Percentiles rank a stretch among this genome's conserved stretches.
These are phyloP conservation scores for Lycocorax pyrrhopterus DNA, from an alignment of 2,113 vertebrate genomes.

Conservation along the genomic window DNA sequence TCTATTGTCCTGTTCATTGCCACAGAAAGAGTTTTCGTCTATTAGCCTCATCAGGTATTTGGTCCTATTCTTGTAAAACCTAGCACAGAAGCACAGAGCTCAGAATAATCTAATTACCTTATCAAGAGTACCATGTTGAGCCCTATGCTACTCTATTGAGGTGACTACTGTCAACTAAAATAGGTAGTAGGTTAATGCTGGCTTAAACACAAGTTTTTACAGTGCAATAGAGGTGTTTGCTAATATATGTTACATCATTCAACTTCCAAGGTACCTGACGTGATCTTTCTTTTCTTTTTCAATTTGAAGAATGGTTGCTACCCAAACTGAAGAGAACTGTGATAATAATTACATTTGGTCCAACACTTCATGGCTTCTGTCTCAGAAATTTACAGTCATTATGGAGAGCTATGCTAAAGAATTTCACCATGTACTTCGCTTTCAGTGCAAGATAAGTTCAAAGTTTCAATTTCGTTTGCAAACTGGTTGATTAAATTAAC, in stretches of 20 bases:
- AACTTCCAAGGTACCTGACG: neutral
- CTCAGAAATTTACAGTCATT: neutral
- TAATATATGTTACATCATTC: neutral
- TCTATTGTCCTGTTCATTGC: neutral
- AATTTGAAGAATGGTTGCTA: neutral
- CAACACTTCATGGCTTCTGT: neutral
- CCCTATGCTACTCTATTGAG: neutral
- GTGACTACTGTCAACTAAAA: neutral
- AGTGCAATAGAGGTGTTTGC: neutral
- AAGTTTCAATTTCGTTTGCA: neutral
- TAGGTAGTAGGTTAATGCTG: slow-evolving; percentile 18
- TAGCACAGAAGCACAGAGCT: neutral
- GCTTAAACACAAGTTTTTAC: slow-evolving; percentile 11
- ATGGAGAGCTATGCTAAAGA: neutral
- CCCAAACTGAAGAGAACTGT: neutral
- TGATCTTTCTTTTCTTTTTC: neutral
- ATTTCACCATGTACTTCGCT: neutral
- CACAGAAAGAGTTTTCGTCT: neutral
- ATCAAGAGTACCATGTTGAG: neutral
- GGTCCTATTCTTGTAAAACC: neutral
- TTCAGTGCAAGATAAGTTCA: neutral
- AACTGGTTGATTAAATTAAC: neutral
- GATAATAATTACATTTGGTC: neutral
- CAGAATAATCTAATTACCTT: slow-evolving; percentile 19
- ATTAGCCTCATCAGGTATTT: neutral